A percentile compares a stretch with the other conserved stretches of the same genome.
These are phyloP conservation scores for Pachycephus smyrnensis DNA, from an alignment of 2,888 invertebrate species.

Conservation along the genomic window DNA sequence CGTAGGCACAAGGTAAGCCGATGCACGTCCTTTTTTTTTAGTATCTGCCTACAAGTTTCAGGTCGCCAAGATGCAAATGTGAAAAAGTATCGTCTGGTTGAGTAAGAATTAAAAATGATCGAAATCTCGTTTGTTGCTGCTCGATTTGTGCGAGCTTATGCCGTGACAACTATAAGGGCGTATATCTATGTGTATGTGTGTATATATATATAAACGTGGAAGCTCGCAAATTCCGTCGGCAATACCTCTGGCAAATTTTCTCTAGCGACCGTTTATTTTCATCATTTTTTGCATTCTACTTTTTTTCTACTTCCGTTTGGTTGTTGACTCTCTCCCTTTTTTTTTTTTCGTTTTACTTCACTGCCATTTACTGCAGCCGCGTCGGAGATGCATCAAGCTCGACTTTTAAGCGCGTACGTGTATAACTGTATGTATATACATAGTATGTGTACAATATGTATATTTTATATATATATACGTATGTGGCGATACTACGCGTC, in stretches of 20 bases:
- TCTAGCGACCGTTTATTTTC: slow-evolving; percentile 32
- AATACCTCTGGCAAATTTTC: slow-evolving; percentile 29
- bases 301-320: slow-evolving; percentile 7
- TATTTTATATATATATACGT: not conserved
- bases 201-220: not conserved
- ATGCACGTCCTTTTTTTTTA: no score
- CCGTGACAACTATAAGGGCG: not conserved
- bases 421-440: not conserved
- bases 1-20: no score
- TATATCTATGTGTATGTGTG: not conserved
- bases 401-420: slow-evolving; percentile 27
- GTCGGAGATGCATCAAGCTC: slow-evolving; percentile 28
- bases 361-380: slow-evolving; percentile 2
- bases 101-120: no score
- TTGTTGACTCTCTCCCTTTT: not conserved
- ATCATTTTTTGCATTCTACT: not conserved
- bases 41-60: no score
- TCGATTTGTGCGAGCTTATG: not conserved
- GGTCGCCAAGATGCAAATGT: no score
- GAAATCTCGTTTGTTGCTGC: not conserved
- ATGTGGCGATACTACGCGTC: slow-evolving; percentile 28
- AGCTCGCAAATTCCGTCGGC: not conserved
- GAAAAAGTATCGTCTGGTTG: no score
- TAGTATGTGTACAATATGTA: no score
- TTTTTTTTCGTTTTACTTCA: slow-evolving; percentile 9